phyloP scores from a whole-genome alignment of 1,140 invertebrate genomes.

The Pararge aegeria region DNA sequence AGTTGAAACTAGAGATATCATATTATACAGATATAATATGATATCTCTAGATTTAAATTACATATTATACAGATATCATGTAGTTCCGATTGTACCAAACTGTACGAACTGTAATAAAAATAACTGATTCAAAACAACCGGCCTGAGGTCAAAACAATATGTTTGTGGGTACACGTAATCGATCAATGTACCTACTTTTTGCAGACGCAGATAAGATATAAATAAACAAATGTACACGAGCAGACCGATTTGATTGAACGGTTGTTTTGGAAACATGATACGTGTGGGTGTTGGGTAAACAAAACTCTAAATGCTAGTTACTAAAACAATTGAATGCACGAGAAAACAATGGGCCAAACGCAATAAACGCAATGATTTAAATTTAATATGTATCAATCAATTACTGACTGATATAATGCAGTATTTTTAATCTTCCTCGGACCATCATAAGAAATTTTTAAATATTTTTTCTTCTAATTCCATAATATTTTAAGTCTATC shows the following conservation, averaged over 20 bases:
- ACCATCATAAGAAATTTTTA: too few relatives aligned
- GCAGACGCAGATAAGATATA: constrained; percentile 24
- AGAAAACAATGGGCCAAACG: background rate
- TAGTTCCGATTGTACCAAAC: too few relatives aligned
- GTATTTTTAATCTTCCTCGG: background rate
- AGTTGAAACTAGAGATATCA: too few relatives aligned
- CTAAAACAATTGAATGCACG: constrained; percentile 5
- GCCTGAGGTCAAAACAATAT: constrained; percentile 6
- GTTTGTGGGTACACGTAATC: constrained; percentile 4
- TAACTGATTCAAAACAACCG: background rate
- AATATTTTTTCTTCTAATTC: too few relatives aligned
- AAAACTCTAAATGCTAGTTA: constrained; percentile 13
- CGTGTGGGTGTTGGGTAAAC: constrained; percentile 21
- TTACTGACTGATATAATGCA: background rate
- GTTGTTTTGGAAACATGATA: constrained; percentile 24
- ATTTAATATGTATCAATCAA: background rate
- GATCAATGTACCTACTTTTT: constrained; percentile 20
- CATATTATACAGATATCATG: too few relatives aligned
- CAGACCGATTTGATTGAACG: constrained; percentile 24
- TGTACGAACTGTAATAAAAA: background rate
- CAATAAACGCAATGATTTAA: background rate
- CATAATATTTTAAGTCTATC: too few relatives aligned
- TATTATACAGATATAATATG: too few relatives aligned
- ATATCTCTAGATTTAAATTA: too few relatives aligned
- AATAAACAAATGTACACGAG: constrained; percentile 18